Conservation (phyloP, 2,113 vertebrate genomes). For the Polypterus senegalus region DNA sequence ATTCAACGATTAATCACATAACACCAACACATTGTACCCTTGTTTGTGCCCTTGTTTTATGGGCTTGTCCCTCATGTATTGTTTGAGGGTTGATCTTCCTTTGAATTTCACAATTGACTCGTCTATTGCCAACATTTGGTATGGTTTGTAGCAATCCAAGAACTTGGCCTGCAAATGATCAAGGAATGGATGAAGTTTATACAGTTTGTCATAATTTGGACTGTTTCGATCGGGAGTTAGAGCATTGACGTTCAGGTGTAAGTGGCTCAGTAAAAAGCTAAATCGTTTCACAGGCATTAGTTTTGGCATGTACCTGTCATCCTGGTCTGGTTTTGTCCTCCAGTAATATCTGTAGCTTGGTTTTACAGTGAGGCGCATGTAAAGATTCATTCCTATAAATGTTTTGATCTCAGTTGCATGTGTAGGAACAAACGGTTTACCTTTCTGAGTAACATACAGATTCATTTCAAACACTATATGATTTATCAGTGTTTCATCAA, state of each 20-base stretch:
- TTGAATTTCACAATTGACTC: constrained; percentile 2
- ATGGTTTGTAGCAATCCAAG: no score
- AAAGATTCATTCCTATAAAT: background rate
- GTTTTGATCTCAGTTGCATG: background rate
- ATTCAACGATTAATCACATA: background rate
- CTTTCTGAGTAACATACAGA: background rate
- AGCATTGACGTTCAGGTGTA: background rate
- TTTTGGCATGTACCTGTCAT: no score
- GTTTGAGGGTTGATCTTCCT: background rate
- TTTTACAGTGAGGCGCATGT: background rate
- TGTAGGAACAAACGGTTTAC: background rate
- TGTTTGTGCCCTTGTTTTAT: background rate
- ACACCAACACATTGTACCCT: background rate
- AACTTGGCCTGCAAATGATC: background rate
- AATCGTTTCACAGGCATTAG: background rate
- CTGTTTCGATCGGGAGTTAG: background rate
- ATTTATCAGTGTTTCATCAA: background rate
- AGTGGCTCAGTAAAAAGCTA: background rate
- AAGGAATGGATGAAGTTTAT: background rate
- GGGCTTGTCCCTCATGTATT: background rate
- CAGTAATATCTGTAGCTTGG: background rate
- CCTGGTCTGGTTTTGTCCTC: background rate
- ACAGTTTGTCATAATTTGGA: background rate
- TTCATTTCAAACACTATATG: background rate
- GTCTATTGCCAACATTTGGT: background rate